A percentile compares a stretch with the other conserved stretches of the same genome.
These are phyloP conservation scores for Syngnathus rostellatus DNA, from an alignment of 2,797 vertebrate species.

Conservation along the genomic window DNA sequence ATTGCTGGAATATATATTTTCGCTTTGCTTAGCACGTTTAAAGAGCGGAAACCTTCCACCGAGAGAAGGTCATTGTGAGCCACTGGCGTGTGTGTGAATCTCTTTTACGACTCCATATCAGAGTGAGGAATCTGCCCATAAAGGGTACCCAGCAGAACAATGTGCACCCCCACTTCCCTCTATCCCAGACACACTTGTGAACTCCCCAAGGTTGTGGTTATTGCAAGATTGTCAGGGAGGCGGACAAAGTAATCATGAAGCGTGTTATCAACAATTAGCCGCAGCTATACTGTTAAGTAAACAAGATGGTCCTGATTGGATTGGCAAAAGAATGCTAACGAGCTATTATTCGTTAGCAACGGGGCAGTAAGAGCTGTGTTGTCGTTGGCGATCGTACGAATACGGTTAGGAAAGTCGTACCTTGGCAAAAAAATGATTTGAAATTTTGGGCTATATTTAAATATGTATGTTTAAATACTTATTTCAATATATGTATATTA, in stretches of 20 bases:
- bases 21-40: background rate
- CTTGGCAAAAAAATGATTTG: too few relatives aligned
- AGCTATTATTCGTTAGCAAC: background rate
- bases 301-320: background rate
- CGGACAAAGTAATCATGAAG: background rate
- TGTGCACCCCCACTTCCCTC: background rate
- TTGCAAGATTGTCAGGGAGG: background rate
- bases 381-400: background rate
- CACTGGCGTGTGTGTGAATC: background rate
- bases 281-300: background rate
- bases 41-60: background rate
- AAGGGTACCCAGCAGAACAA: background rate
- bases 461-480: too few relatives aligned
- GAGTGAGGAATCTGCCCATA: constrained; percentile 3
- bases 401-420: background rate
- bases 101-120: background rate
- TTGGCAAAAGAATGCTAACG: background rate
- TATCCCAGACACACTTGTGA: background rate
- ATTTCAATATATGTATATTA: too few relatives aligned
- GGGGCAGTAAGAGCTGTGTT: background rate
- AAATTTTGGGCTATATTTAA: too few relatives aligned
- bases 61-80: background rate
- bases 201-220: background rate
- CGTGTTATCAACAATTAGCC: background rate
- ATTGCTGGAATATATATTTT: background rate